Percentiles rank a stretch among this genome's conserved stretches.
Evolutionary conservation across 1,140 invertebrate species (phyloP).

Genomic region (Homalodisca vitripennis): DNA sequence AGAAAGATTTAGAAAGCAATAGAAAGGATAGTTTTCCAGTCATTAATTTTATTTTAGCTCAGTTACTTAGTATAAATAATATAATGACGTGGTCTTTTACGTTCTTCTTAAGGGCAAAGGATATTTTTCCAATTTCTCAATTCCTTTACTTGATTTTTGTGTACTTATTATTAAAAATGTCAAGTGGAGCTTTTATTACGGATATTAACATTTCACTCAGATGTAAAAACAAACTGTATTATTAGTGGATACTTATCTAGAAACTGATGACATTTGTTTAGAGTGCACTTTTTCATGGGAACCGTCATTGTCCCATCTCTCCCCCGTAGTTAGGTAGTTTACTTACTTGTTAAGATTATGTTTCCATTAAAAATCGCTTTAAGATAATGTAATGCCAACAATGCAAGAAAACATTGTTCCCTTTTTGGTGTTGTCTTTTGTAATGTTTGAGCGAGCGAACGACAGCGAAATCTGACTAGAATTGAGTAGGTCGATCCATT

Average conservation of each 20-base stretch:
- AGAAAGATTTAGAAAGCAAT: too few species aligned
- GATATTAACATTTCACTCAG: neutral
- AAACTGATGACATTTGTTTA: neutral
- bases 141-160: neutral
- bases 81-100: too few species aligned
- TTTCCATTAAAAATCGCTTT: neutral
- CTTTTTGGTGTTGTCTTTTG: neutral
- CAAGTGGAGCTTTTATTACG: neutral
- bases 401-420: conserved; percentile 12
- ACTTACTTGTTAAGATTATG: neutral
- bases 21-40: too few species aligned
- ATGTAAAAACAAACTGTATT: neutral
- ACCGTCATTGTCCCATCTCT: neutral
- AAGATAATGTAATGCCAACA: conserved; percentile 14
- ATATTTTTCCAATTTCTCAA: too few species aligned
- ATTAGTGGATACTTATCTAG: neutral
- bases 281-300: neutral
- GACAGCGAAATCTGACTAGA: neutral
- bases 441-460: conserved; percentile 1
- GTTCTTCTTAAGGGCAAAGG: too few species aligned
- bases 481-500: neutral
- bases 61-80: too few species aligned
- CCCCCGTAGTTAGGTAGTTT: neutral
- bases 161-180: neutral
- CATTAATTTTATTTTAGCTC: too few species aligned